Evolutionary conservation across 2,888 invertebrate genomes (phyloP), one percentile per base, ranked within the genome.

Genomic region (Coenonympha arcania): DNA sequence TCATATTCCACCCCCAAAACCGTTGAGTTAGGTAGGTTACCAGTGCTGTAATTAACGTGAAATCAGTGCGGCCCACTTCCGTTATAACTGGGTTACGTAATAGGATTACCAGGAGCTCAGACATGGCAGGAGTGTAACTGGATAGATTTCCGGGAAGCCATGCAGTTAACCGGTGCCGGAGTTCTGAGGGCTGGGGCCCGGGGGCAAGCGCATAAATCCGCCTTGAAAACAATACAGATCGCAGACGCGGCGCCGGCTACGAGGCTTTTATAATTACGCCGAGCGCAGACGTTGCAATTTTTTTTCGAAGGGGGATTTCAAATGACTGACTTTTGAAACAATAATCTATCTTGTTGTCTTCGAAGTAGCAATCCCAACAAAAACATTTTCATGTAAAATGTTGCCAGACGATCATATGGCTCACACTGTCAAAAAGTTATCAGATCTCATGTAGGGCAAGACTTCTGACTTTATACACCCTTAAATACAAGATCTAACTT

Each of bases 51-150:
- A n/a, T n/a, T n/a, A n/a, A n/a, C n/a, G 33, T 37, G 20, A n/a
- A 37, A 37, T 37, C 37, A 37, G 20, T 37, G 37, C 22, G 11
- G 9, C 9, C 3, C 6, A 13, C 13, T 22, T 24, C 39, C 22
- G 22, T 24, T 4, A 24, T 15, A 8, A 22, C 20, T 31, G 33
- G 31, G 43, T 33, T 33, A 20, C 31, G 31, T 43, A 76, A 77
- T 62, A 63, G 68, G 73, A 73, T 77, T 72, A 72, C 37, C 43
- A 56, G 56, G 50, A 57, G 62, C 63, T 66, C 63, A 60, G 63
- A 59, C 64, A 52, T 57, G 64, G 55, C 60, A 57, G 63, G 60
- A 55, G 52, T 34, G 70, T 76, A 76, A 72, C 70, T 69, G 71
- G 73, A 76, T 73, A 69, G 48, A 42, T 45, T 36, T 41, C 45